Evolutionary conservation across 2,888 invertebrate genomes (phyloP), one percentile per base, ranked within the genome.

Genomic region (Ephialtes manifestator): DNA sequence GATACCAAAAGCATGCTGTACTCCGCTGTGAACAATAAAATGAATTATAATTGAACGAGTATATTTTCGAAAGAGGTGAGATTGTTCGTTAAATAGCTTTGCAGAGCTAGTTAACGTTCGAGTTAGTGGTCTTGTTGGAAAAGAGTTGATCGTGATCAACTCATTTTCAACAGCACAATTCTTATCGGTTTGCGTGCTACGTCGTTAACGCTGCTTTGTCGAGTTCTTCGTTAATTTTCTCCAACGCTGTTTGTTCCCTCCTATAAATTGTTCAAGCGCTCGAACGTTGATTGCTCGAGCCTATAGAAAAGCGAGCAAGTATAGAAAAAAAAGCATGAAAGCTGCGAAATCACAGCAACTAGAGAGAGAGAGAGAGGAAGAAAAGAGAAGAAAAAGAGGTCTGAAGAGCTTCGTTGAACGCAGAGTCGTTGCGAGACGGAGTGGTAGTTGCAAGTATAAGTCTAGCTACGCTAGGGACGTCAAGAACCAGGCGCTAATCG

Each of bases 1-100:
- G 96, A 96, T 0, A 97, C 97, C 91, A 97, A 94, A 20, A 97
- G 94, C 96, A 96, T 96, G 71, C 96, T 96, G 91, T 96, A 96
- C 89, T 96, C 96, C 75, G 95, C 96, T 96, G 93, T 46, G 94
- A 94, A 85, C 82, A 84, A 58, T 51, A 43, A 55, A 74, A 74
- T 15, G 71, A 15, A 81, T 31, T 28, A 60, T 39, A 11, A 76
- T 58, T 24, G 67, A 51, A 75, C 15, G 39, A 39, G 31, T 18
- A 4, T 13, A 13, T 18, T 58, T 13, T 20, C 20, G 0, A 10
- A 20, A 39, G 24, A 48, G 48, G 15, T 13, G 4, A 35, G 18
- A 20, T 53, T 35, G 5, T 63, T 65, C 28, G 63, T 71, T 43
- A 51, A 24, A 18, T 63, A 39, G 18, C 53, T 15, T n/a, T 15